Conservation (phyloP, 2,888 invertebrate genomes). For the Notodonta ziczac region DNA sequence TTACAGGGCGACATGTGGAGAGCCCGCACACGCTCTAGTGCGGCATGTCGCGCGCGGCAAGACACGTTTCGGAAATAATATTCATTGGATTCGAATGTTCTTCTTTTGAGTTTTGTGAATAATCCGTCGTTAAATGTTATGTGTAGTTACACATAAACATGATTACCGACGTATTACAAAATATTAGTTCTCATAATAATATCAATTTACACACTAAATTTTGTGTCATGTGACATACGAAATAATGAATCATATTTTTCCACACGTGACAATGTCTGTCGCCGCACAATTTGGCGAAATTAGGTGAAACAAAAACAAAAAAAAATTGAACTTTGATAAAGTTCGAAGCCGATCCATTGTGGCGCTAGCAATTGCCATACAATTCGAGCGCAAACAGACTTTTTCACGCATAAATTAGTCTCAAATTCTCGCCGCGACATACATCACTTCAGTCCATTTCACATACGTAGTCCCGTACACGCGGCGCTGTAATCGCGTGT, state of each 20-base stretch:
- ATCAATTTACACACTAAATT: not conserved
- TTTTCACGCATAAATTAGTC: not conserved
- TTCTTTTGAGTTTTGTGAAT: no score
- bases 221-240: not conserved
- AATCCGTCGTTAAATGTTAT: no score
- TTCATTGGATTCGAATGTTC: not conserved
- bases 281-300: no score
- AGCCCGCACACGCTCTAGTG: constrained; percentile 16
- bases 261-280: no score
- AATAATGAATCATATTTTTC: no score
- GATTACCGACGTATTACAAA: not conserved
- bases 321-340: no score
- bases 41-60: constrained; percentile 8
- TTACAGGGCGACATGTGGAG: constrained; percentile 25
- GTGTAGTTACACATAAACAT: not conserved
- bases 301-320: no score
- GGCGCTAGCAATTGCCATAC: no score
- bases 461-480: no score
- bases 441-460: not conserved
- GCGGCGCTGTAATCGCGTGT: no score
- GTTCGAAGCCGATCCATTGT: no score
- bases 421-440: not conserved
- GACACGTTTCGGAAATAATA: constrained; percentile 1
- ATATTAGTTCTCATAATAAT: not conserved
- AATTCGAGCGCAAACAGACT: not conserved